phyloP scores from a whole-genome alignment of 1,140 invertebrate genomes.

The Pomacea maculata region DNA sequence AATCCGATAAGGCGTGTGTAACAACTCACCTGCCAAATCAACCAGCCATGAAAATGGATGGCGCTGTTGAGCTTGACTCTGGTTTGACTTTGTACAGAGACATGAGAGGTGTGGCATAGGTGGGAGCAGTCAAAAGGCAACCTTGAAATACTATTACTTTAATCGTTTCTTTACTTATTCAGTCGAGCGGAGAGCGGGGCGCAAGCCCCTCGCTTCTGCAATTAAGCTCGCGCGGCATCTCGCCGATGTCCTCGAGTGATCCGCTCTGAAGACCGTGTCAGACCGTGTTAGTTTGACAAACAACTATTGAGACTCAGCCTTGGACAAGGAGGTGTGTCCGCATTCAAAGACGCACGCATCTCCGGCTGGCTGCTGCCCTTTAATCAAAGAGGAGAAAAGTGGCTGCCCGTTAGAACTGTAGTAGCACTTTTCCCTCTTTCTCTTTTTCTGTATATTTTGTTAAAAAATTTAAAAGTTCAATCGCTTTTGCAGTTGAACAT shows the following conservation, averaged over 20 bases:
- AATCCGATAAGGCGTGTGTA: constrained; percentile 79
- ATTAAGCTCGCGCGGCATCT: constrained; percentile 27
- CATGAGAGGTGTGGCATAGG: constrained; percentile 83
- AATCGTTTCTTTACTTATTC: constrained; percentile 77
- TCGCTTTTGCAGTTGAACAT: too few relatives aligned
- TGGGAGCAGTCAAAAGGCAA: constrained; percentile 68
- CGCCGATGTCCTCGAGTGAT: constrained; percentile 40
- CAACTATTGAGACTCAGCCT: constrained; percentile 69
- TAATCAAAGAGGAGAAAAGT: too few relatives aligned
- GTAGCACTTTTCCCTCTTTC: too few relatives aligned
- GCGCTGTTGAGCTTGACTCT: constrained; percentile 81
- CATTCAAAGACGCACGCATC: constrained; percentile 60
- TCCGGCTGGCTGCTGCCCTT: too few relatives aligned
- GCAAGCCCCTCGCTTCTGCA: constrained; percentile 44
- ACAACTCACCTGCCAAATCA: constrained; percentile 52
- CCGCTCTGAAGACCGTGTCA: constrained; percentile 76
- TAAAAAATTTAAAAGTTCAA: too few relatives aligned
- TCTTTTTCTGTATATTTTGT: too few relatives aligned
- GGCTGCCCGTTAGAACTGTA: too few relatives aligned
- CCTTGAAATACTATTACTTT: constrained; percentile 75
- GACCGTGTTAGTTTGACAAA: constrained; percentile 76
- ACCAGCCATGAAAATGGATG: too few relatives aligned
- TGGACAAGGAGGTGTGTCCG: constrained; percentile 65
- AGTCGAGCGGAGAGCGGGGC: constrained; percentile 70
- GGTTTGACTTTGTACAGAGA: constrained; percentile 75